Evolutionary conservation across 2,888 invertebrate genomes (phyloP).

Genomic region (Iphiclides podalirius): DNA sequence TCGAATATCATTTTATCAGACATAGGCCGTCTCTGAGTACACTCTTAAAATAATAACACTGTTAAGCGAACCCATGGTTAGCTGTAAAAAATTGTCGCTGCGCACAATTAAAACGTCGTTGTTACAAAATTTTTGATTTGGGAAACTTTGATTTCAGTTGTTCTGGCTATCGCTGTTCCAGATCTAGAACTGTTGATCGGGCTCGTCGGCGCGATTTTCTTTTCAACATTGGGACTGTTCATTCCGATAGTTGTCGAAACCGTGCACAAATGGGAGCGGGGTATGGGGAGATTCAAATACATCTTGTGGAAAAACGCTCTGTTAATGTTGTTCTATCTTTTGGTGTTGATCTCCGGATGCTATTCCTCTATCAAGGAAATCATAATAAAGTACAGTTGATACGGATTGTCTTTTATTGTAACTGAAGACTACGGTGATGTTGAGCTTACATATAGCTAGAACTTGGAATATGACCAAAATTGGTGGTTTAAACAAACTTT

Average conservation of each 20-base stretch:
- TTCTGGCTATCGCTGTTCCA: slow-evolving; percentile 88
- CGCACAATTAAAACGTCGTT: no score
- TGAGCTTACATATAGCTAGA: no score
- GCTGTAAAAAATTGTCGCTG: no score
- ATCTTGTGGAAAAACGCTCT: slow-evolving; percentile 83
- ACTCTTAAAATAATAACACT: no score
- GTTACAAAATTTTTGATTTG: no score
- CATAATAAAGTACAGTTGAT: slow-evolving; percentile 34
- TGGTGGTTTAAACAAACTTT: no score
- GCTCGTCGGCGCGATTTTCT: slow-evolving; percentile 90
- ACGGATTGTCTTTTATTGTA: no score
- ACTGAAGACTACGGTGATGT: no score
- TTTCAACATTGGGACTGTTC: slow-evolving; percentile 86
- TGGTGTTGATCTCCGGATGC: slow-evolving; percentile 59
- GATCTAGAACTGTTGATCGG: slow-evolving; percentile 92
- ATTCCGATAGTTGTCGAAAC: slow-evolving; percentile 88
- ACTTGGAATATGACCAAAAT: no score
- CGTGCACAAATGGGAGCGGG: slow-evolving; percentile 84
- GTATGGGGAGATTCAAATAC: slow-evolving; percentile 82
- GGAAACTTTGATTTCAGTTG: slow-evolving; percentile 82
- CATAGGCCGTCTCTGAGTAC: no score
- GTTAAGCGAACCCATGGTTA: no score
- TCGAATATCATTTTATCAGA: no score
- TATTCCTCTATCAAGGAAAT: slow-evolving; percentile 53
- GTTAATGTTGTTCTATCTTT: slow-evolving; percentile 50